These are phyloP conservation scores for Heliothis virescens DNA, from an alignment of 1,140 invertebrate genomes.

Conservation along the genomic window DNA sequence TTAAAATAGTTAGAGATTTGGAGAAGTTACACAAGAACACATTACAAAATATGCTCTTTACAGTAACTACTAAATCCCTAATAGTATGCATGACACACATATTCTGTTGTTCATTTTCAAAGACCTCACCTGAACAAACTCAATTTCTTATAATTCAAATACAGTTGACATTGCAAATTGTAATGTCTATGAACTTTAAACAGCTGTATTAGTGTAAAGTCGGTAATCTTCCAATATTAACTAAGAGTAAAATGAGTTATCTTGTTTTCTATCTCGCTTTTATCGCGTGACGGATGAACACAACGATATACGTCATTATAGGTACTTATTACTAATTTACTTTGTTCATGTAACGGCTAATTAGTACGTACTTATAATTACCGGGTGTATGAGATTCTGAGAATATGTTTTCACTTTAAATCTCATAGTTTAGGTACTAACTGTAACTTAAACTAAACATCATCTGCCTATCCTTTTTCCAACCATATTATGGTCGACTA, in stretches of 20 bases:
- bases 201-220: not conserved
- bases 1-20: not conserved
- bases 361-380: conserved; percentile 32
- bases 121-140: not conserved
- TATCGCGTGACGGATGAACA: conserved; percentile 42
- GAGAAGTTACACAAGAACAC: not conserved
- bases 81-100: no score
- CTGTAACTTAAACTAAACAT: no score
- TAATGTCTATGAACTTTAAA: not conserved
- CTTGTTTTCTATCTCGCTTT: conserved; percentile 41
- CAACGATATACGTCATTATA: conserved; percentile 44
- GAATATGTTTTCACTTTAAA: conserved; percentile 49
- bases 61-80: no score
- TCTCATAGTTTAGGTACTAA: conserved; percentile 8
- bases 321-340: conserved; percentile 44
- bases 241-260: conserved; percentile 3
- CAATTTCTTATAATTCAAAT: not conserved
- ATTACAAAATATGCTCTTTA: not conserved
- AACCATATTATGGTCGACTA: no score
- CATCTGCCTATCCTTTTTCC: no score
- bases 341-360: conserved; percentile 41
- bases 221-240: conserved; percentile 4
- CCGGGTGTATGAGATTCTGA: conserved; percentile 34
- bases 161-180: not conserved
- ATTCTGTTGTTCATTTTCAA: not conserved